Base-by-base conservation (phyloP, 35 echinoderm and acorn worm species). In the Lytechinus variegatus region DNA sequence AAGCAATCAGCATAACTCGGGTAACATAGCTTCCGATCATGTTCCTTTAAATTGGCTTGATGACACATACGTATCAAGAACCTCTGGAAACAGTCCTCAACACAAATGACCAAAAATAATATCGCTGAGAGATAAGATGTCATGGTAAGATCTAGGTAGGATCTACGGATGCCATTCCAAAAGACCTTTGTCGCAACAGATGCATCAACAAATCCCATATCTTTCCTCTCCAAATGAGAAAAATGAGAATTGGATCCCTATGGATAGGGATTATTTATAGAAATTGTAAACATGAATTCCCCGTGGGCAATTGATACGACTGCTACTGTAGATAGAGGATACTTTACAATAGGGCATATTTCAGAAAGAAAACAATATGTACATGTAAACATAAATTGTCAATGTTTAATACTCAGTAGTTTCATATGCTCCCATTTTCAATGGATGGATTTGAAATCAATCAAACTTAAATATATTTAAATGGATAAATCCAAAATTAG, bases 221-320 rank as follows among this genome's bases (percentile, higher is more conserved):
- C 19, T 79, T 79, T 79, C 66, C 66, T 79, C 19, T 79, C 4
- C 66, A 79, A 79, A 79, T 79, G 66, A 79, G 66, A 79, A 79
- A 79, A 79, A 79, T 79, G 66, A 79, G 66, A 79, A 79, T 79
- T n/a, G 66, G 66, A 79, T 79, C 66, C 66, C 66, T n/a, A 79
- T 24, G 66, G 66, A 79, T n/a, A n/a, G 66, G 66, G 4, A 79
- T 21, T 79, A 79, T 79, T 79, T 79, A 79, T 79, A 79, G 66
- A 79, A 79, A 79, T 79, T 79, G 66, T 4, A 79, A 79, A 79
- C 66, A 79, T 79, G 66, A 24, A n/a, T n/a, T 16, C 66, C 21
- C 66, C 66, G 8, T 24, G 66, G 66, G n/a, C 19, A 79, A 7
- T 79, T 0, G 66, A 79, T 79, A 24, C 14, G 19, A 79, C n/a